Evolutionary conservation across 2,797 vertebrate species (phyloP).

Genomic region (Myotis pilosus): DNA sequence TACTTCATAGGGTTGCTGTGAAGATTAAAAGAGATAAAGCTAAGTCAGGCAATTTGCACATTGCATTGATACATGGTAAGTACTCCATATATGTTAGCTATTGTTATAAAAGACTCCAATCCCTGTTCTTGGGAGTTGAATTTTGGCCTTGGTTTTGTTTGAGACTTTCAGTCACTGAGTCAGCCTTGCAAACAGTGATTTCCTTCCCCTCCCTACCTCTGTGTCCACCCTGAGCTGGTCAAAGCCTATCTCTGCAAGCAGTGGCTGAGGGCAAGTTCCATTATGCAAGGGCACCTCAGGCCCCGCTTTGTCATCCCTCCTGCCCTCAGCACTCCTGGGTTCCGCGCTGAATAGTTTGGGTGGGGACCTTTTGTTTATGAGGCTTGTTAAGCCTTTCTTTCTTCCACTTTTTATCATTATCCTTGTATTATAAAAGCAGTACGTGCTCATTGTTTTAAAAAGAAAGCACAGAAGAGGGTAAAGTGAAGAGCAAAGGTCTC

Average conservation of each 20-base stretch:
- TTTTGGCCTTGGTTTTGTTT: constrained; percentile 53
- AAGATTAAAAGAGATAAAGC: not conserved
- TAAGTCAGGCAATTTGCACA: not conserved
- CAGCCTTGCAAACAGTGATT: constrained; percentile 47
- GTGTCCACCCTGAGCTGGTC: not conserved
- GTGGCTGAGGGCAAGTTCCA: not conserved
- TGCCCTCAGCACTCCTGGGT: not conserved
- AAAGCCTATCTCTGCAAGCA: not conserved
- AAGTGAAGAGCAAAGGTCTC: constrained; percentile 2
- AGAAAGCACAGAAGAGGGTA: not conserved
- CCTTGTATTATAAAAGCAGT: not conserved
- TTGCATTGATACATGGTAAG: not conserved
- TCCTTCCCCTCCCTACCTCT: not conserved
- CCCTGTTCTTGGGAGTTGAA: constrained; percentile 5
- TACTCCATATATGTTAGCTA: not conserved
- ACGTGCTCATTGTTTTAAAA: not conserved
- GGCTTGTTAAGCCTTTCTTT: not conserved
- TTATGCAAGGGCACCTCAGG: not conserved
- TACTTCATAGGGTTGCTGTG: not conserved
- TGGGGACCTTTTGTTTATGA: not conserved
- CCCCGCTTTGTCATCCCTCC: not conserved
- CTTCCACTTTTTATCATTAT: not conserved
- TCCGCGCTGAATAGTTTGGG: not conserved
- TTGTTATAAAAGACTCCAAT: not conserved
- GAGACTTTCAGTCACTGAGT: constrained; percentile 30